Evolutionary conservation across 2,888 invertebrate genomes (phyloP), one percentile per base, ranked within the genome.

Genomic region (Eristalinus sepulchralis): DNA sequence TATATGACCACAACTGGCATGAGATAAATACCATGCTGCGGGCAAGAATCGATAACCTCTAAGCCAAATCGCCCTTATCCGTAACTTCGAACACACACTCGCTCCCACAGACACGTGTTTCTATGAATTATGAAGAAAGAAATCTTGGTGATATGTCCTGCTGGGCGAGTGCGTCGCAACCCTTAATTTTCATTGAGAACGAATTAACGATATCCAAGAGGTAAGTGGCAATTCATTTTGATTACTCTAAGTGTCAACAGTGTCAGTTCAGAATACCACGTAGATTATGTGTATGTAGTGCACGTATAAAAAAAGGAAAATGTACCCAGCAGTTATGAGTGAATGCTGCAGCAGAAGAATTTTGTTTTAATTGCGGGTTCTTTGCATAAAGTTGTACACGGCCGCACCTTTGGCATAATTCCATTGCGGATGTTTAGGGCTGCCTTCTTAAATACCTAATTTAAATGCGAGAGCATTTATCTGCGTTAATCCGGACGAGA

Each of bases 391-490:
- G 47, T 47, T 47, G 47, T 17, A n/a, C 47, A 17, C 47, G 8
- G 47, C 17, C 47, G 47, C 47, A 47, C 47, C 47, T 47, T 47
- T 47, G 47, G 8, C 47, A 47, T 47, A 47, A 47, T 47, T 47
- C 47, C 8, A 47, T 47, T 8, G 1, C 36, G 59, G 57, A 66
- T 64, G 75, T 67, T 67, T 27, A 66, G 39, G 36, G 64, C 57
- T 77, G 67, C 68, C 67, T 70, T 31, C 47, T 73, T 77, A 77
- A 82, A 73, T 77, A 78, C 73, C 77, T 78, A 73, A 85, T 85
- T 82, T 82, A 82, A 85, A 85, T 85, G 85, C 85, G 85, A 77
- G 34, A 53, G 64, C 77, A 82, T 85, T 82, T 85, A 82, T 85
- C 85, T 66, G 55, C 59, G 63, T 82, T 68, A 73, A 85, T 78